phyloP scores from a whole-genome alignment of 2,888 invertebrate species.

The Lithosia quadra region DNA sequence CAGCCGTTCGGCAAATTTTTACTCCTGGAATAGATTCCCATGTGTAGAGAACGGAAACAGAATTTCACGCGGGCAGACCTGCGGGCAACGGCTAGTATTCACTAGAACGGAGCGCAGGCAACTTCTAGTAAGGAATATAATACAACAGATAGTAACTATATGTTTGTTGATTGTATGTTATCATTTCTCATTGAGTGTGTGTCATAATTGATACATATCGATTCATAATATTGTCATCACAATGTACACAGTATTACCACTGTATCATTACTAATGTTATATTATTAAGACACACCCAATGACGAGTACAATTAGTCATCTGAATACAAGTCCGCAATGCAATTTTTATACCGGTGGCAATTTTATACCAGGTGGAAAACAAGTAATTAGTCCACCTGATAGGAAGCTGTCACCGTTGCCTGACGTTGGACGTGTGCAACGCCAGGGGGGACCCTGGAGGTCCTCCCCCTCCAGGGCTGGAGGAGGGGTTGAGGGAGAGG shows the following conservation, averaged over 20 bases:
- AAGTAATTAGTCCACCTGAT: no score
- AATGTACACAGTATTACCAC: not conserved
- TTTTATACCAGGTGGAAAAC: no score
- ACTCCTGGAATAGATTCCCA: no score
- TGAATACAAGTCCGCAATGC: conserved; percentile 7
- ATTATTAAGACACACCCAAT: not conserved
- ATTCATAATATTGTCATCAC: not conserved
- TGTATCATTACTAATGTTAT: conserved; percentile 5
- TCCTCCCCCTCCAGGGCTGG: no score
- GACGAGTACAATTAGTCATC: conserved; percentile 3
- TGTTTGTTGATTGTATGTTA: not conserved
- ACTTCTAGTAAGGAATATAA: not conserved
- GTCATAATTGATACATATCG: not conserved
- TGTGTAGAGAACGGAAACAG: no score
- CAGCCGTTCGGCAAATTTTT: no score
- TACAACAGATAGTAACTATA: not conserved
- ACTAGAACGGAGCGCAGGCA: no score
- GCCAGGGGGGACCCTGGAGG: no score
- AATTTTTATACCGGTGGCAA: conserved; percentile 1
- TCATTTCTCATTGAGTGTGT: not conserved
- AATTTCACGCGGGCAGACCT: not conserved
- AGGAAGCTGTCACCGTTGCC: no score
- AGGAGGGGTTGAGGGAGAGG: no score
- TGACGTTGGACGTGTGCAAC: no score
- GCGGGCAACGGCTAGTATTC: not conserved